These are phyloP conservation scores for Cryptomyrus ogoouensis DNA, from an alignment of 2,113 vertebrate genomes.

Conservation along the genomic window DNA sequence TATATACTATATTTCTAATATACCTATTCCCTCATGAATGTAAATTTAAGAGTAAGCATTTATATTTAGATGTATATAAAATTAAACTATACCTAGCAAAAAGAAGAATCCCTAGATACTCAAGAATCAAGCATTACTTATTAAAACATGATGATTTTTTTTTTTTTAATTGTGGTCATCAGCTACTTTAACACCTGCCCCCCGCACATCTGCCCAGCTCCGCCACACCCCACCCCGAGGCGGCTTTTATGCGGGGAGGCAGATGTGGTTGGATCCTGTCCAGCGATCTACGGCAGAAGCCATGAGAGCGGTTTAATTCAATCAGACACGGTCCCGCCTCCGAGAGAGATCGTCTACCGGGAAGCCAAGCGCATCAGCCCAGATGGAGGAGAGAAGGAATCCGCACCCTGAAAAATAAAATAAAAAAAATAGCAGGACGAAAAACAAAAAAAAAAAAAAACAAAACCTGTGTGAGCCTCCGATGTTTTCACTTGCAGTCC, in stretches of 20 bases:
- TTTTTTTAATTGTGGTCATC: background rate
- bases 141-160: background rate
- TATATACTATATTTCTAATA: background rate
- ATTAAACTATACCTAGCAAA: background rate
- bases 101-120: background rate
- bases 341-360: conserved; percentile 12
- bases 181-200: background rate
- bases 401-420: conserved; percentile 4
- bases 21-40: background rate
- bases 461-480: conserved; percentile 34
- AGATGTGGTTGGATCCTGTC: background rate
- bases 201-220: background rate
- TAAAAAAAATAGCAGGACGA: background rate
- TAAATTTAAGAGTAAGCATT: background rate
- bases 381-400: conserved; percentile 31
- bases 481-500: conserved; percentile 20
- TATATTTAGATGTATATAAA: background rate
- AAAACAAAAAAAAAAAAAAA: conserved; percentile 7
- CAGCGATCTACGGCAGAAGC: background rate
- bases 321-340: background rate
- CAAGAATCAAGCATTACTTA: background rate
- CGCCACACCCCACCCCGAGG: background rate
- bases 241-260: background rate
- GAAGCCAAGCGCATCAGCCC: conserved; percentile 22
- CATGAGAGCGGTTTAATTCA: conserved; percentile 1